Evolutionary conservation across 2,797 vertebrate genomes (phyloP).

Genomic region (Spea hammondii): DNA sequence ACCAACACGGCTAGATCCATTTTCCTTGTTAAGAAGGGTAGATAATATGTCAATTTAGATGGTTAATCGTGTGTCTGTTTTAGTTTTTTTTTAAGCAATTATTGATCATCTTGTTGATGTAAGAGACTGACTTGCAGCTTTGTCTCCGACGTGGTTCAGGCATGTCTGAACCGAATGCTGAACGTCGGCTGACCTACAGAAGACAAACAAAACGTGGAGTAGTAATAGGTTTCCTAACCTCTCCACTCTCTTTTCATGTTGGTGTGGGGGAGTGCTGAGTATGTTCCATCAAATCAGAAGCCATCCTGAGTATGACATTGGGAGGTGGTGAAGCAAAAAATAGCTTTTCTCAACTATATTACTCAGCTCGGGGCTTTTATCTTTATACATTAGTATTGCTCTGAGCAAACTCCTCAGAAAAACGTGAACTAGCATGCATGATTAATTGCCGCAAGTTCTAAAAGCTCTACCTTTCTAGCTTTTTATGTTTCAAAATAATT

Average conservation of each 20-base stretch:
- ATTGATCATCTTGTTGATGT: too few relatives aligned
- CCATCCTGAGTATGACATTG: constrained; percentile 16
- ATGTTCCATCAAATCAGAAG: constrained; percentile 25
- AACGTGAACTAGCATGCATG: constrained; percentile 34
- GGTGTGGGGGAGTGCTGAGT: constrained; percentile 16
- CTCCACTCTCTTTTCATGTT: constrained; percentile 14
- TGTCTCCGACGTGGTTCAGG: neutral
- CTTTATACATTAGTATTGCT: constrained; percentile 18
- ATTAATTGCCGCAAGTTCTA: neutral
- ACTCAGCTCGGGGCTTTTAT: constrained; percentile 37
- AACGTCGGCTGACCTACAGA: constrained; percentile 10
- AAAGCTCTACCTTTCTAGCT: neutral
- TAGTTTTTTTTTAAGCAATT: too few relatives aligned
- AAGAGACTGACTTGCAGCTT: too few relatives aligned
- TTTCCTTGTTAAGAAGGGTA: too few relatives aligned
- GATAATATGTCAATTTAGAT: too few relatives aligned
- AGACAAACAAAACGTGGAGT: constrained; percentile 16
- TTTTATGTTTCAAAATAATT: neutral
- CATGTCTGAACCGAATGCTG: constrained; percentile 28
- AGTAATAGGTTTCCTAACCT: constrained; percentile 26
- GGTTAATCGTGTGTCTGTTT: too few relatives aligned
- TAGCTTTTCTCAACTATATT: constrained; percentile 31
- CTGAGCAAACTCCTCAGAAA: constrained; percentile 7
- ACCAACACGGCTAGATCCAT: too few relatives aligned
- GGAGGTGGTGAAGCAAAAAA: constrained; percentile 34